Evolutionary conservation across 1,140 invertebrate genomes (phyloP).

Genomic region (Drosophila prosaltans): DNA sequence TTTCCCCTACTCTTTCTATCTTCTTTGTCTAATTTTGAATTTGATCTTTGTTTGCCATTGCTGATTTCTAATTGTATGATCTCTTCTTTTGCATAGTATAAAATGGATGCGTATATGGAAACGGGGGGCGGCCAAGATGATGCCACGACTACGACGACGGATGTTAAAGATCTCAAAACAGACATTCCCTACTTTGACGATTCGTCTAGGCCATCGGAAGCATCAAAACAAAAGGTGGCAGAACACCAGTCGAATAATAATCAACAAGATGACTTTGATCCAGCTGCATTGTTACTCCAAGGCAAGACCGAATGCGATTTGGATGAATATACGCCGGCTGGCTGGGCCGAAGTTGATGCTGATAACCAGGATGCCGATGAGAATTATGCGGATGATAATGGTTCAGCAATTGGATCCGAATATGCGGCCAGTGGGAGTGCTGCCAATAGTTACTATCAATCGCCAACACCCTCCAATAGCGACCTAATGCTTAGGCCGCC

Average conservation of each 20-base stretch:
- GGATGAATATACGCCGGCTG: constrained; percentile 25
- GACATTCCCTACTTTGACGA: constrained; percentile 77
- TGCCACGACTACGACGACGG: constrained; percentile 37
- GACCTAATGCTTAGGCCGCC: constrained; percentile 67
- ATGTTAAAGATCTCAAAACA: constrained; percentile 71
- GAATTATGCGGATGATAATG: constrained; percentile 59
- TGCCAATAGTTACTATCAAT: constrained; percentile 64
- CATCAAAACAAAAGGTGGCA: not conserved
- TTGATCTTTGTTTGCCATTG: no score
- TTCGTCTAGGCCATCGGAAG: constrained; percentile 8
- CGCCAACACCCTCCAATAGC: constrained; percentile 60
- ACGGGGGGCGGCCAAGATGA: not conserved
- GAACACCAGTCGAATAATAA: not conserved
- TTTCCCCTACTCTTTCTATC: not conserved
- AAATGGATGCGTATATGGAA: constrained; percentile 20
- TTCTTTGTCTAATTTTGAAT: not conserved
- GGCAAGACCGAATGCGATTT: constrained; percentile 36
- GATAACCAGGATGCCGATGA: constrained; percentile 45
- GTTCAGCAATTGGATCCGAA: constrained; percentile 47
- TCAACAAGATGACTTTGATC: constrained; percentile 13
- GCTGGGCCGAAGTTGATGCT: constrained; percentile 32
- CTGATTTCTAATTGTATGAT: no score
- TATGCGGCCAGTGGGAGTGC: constrained; percentile 57
- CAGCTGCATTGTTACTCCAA: constrained; percentile 23
- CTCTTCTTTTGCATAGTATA: not conserved